Evolutionary conservation across 1,140 invertebrate genomes (phyloP), one percentile per base, ranked within the genome.

Genomic region (Muscidifurax raptorellus): DNA sequence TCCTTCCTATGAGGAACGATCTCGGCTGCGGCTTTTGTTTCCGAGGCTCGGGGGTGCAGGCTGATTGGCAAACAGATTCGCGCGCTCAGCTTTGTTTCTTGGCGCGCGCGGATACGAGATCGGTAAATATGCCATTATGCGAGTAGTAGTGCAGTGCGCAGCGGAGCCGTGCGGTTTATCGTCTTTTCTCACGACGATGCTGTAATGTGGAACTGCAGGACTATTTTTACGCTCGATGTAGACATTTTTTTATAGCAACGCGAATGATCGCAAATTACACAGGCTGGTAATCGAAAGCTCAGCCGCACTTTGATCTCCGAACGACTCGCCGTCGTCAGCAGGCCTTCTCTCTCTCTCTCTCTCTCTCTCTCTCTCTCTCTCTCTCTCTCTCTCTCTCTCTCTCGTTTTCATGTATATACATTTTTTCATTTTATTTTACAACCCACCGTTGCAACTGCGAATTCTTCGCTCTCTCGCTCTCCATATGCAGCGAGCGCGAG

Each of bases 301-400:
- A 83, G 74, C 81, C 81, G 81, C 81, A 83, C 81, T 83, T 83
- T 83, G 81, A 83, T 83, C 81, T 83, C 81, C 66, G n/a, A 67
- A 27, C n/a, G 69, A 13, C 27, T 27, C 64, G 4, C 64, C 25
- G 66, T 69, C 27, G 25, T 69, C 27, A 27, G 25, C 15, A 69
- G 25, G 4, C 66, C 64, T 0, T 2, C 64, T 27, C 64, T 25
- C 25, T 66, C 44, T 47, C 44, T 47, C 44, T 47, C 44, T 13
- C 13, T n/a, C n/a, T 4, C 52, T 18, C 22, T 59, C 52, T 4
- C 52, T 18, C 22, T 59, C 52, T 4, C 52, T 18, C 22, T 59
- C 52, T 4, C 52, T 18, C 22, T 59, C 52, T 4, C 52, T 18
- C 22, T 59, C 52, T 4, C 52, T 18, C 22, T 4, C 52, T 18